These are phyloP conservation scores for Polyergus mexicanus DNA, from an alignment of 1,140 invertebrate species.

Conservation along the genomic window DNA sequence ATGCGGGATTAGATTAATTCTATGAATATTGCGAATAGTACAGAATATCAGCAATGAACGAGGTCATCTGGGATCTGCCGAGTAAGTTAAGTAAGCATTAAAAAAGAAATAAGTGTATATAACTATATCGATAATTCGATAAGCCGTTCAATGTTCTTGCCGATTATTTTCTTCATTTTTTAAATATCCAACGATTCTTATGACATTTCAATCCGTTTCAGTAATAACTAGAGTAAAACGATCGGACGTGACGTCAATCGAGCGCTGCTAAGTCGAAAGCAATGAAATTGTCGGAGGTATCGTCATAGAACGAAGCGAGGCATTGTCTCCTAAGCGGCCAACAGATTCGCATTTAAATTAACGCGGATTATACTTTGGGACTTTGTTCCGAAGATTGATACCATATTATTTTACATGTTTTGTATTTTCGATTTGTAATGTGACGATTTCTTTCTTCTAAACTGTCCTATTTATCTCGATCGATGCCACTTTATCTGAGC, in stretches of 20 bases:
- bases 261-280: slow-evolving; percentile 49
- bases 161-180: slow-evolving; percentile 27
- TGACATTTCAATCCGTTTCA: slow-evolving; percentile 76
- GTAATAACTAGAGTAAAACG: slow-evolving; percentile 77
- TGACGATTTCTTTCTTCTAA: slow-evolving; percentile 31
- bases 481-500: neutral
- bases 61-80: slow-evolving; percentile 12
- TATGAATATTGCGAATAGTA: neutral
- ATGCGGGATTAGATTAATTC: slow-evolving; percentile 11
- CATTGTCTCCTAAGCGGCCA: slow-evolving; percentile 49
- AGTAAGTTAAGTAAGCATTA: slow-evolving; percentile 30
- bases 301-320: neutral
- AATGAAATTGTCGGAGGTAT: slow-evolving; percentile 67
- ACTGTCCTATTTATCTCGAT: neutral
- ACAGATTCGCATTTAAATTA: slow-evolving; percentile 43
- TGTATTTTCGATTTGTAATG: slow-evolving; percentile 21
- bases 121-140: slow-evolving; percentile 72
- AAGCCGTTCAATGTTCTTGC: slow-evolving; percentile 51
- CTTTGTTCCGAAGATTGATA: slow-evolving; percentile 74
- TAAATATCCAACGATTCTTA: slow-evolving; percentile 70
- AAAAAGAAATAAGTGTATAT: slow-evolving; percentile 8
- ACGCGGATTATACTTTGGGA: slow-evolving; percentile 68
- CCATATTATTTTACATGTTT: slow-evolving; percentile 50
- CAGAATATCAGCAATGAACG: neutral
- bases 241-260: slow-evolving; percentile 75